Evolutionary conservation across 2,888 invertebrate species (phyloP).

Genomic region (Tipula helvola): DNA sequence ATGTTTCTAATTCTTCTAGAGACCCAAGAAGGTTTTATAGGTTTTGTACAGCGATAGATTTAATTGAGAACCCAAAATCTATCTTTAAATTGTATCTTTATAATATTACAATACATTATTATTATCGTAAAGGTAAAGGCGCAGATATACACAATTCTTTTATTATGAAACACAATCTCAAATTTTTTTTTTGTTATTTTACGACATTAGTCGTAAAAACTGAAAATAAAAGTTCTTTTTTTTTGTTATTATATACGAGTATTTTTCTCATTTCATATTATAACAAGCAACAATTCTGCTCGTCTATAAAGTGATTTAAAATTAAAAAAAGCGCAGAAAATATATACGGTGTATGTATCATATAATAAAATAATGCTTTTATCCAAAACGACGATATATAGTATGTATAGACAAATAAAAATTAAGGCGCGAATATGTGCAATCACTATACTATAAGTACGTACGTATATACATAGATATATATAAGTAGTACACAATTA

Average conservation of each 20-base stretch:
- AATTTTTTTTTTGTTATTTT: not conserved
- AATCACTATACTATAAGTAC: constrained; percentile 4
- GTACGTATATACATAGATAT: not conserved
- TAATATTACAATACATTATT: not conserved
- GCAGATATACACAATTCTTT: not conserved
- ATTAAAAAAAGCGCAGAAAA: not conserved
- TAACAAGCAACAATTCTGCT: not conserved
- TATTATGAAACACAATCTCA: not conserved
- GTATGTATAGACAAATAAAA: not conserved
- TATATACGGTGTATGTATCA: not conserved
- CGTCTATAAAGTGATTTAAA: constrained; percentile 4
- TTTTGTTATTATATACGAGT: not conserved
- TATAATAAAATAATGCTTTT: not conserved
- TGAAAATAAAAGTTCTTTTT: not conserved
- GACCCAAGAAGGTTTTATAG: not conserved
- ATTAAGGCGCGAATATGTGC: not conserved
- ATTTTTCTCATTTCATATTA: not conserved
- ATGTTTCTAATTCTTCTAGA: no score
- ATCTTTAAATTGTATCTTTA: not conserved
- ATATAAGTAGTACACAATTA: not conserved
- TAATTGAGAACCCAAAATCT: not conserved
- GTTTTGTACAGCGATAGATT: not conserved
- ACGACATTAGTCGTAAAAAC: not conserved
- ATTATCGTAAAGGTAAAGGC: constrained; percentile 4
- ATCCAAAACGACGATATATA: not conserved